Conservation (phyloP, 2,113 vertebrate species). For the Ciconia stormi region DNA sequence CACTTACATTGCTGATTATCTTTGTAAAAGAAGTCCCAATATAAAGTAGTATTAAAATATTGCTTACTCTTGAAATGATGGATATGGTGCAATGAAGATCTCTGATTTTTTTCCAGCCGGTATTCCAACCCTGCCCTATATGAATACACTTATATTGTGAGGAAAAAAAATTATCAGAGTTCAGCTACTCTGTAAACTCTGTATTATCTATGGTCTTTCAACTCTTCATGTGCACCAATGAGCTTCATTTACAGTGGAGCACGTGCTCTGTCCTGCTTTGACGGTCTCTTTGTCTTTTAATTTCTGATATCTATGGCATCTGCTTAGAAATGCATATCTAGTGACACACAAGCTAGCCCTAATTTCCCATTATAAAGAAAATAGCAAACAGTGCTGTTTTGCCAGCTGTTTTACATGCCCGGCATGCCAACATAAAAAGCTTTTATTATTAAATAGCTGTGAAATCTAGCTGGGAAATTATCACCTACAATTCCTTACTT, state of each 20-base stretch:
- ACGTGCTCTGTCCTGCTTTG: neutral
- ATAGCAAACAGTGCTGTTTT: conserved; percentile 32
- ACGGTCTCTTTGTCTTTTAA: conserved; percentile 24
- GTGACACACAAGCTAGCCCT: conserved; percentile 5
- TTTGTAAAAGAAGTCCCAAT: neutral
- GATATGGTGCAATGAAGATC: neutral
- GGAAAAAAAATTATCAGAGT: neutral
- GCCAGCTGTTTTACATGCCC: conserved; percentile 57
- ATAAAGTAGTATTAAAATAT: neutral
- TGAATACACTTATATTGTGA: neutral
- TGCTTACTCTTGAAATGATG: neutral
- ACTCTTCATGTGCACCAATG: neutral
- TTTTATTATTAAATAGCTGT: conserved; percentile 50
- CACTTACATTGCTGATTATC: neutral
- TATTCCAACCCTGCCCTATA: neutral
- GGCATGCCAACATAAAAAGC: neutral
- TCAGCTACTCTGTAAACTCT: neutral
- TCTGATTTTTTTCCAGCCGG: neutral
- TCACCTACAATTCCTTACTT: conserved; percentile 50
- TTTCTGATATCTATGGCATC: conserved; percentile 9
- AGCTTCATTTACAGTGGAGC: neutral
- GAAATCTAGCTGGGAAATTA: conserved; percentile 55
- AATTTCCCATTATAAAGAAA: conserved; percentile 23
- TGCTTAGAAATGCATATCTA: conserved; percentile 47
- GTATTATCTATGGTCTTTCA: neutral